Evolutionary conservation across 2,888 invertebrate genomes (phyloP).

Genomic region (Lydus trimaculatus): DNA sequence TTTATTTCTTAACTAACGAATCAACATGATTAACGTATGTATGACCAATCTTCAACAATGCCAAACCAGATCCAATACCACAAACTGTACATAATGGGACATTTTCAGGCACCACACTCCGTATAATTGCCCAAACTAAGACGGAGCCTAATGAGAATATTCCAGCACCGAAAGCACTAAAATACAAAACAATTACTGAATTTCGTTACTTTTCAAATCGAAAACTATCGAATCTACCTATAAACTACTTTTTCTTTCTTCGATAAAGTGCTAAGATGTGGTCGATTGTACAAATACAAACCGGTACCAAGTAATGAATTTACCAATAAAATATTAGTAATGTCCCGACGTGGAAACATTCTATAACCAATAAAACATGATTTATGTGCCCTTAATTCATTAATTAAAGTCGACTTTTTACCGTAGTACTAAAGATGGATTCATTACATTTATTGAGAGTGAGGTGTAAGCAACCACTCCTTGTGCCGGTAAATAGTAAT

Average conservation of each 20-base stretch:
- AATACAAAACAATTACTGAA: constrained; percentile 37
- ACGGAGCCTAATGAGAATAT: constrained; percentile 91
- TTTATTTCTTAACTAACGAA: constrained; percentile 42
- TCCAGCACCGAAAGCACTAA: constrained; percentile 72
- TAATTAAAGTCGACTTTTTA: constrained; percentile 50
- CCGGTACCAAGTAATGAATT: constrained; percentile 84
- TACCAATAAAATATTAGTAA: constrained; percentile 82
- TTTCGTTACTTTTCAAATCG: constrained; percentile 11
- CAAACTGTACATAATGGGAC: constrained; percentile 71
- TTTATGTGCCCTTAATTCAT: no score
- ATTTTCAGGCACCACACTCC: constrained; percentile 78
- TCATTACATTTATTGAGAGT: constrained; percentile 84
- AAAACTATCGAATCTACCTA: constrained; percentile 63
- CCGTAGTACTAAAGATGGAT: constrained; percentile 79
- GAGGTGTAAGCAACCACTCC: constrained; percentile 80
- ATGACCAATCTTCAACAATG: constrained; percentile 63
- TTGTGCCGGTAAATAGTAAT: constrained; percentile 78
- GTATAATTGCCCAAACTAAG: constrained; percentile 85
- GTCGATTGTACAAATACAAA: constrained; percentile 81
- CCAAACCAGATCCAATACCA: constrained; percentile 75
- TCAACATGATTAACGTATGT: constrained; percentile 56
- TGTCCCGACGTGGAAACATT: constrained; percentile 75
- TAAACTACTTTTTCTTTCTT: constrained; percentile 70
- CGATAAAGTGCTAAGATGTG: constrained; percentile 74
- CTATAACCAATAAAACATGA: constrained; percentile 57